Evolutionary conservation across 2,888 invertebrate species (phyloP).

Genomic region (Parnassius mnemosyne): DNA sequence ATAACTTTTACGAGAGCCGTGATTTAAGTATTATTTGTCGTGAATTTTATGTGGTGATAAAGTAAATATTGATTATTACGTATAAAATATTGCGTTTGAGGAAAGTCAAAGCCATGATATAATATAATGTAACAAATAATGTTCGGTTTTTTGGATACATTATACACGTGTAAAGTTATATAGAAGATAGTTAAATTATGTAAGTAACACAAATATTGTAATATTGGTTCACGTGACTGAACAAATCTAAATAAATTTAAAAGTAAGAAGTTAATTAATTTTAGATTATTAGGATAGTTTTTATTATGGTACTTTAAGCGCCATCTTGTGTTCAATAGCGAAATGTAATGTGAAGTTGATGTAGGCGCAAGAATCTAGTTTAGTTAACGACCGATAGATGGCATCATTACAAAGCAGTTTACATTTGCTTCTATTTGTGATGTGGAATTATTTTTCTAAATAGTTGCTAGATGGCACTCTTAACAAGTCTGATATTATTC

Average conservation of each 20-base stretch:
- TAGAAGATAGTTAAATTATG: no score
- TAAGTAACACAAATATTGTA: no score
- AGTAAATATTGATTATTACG: constrained; percentile 59
- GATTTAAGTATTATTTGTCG: constrained; percentile 81
- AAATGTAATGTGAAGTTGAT: constrained; percentile 12
- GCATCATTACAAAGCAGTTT: constrained; percentile 30
- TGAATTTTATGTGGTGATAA: constrained; percentile 76
- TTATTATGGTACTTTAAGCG: not conserved
- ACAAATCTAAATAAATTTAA: no score
- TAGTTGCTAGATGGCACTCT: constrained; percentile 42
- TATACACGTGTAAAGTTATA: no score
- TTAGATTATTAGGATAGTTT: no score
- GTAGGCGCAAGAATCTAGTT: not conserved
- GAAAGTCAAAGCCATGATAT: constrained; percentile 28
- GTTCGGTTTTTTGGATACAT: no score
- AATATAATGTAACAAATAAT: constrained; percentile 7
- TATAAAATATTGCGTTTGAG: constrained; percentile 46
- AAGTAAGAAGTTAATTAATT: no score
- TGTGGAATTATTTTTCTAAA: not conserved
- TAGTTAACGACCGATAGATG: constrained; percentile 37
- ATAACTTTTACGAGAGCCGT: constrained; percentile 75
- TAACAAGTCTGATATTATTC: not conserved
- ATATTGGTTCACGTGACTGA: no score
- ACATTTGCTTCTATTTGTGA: not conserved
- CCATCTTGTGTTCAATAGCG: constrained; percentile 35